These are phyloP conservation scores for Tenthredo livida DNA, from an alignment of 2,888 invertebrate species.

Conservation along the genomic window DNA sequence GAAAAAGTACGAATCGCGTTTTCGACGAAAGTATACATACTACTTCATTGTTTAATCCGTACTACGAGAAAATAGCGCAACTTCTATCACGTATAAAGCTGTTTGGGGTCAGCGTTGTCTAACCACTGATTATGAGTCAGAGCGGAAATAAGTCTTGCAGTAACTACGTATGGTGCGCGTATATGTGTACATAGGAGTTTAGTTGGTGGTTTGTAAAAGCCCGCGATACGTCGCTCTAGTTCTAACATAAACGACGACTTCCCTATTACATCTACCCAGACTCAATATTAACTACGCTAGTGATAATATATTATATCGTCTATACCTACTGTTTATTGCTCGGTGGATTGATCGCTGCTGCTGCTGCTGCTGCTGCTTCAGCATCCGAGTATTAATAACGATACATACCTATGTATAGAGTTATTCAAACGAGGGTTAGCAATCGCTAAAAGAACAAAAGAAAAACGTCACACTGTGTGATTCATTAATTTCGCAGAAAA, in stretches of 20 bases:
- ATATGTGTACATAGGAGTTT: neutral
- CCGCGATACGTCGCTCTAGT: slow-evolving; percentile 45
- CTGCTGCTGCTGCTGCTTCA: neutral
- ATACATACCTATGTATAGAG: too few relatives aligned
- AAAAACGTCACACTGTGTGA: neutral
- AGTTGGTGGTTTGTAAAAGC: neutral
- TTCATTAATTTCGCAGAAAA: too few relatives aligned
- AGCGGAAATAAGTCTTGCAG: neutral
- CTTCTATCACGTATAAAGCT: neutral
- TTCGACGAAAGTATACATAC: too few relatives aligned
- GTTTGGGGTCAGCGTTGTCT: slow-evolving; percentile 38
- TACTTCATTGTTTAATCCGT: neutral
- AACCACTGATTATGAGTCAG: slow-evolving; percentile 24
- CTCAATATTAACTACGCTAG: neutral
- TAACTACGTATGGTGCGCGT: neutral
- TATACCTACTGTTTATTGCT: slow-evolving; percentile 12
- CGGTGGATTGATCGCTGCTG: neutral
- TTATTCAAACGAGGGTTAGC: neutral
- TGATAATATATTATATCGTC: neutral
- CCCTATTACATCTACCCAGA: slow-evolving; percentile 54
- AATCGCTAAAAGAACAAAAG: neutral
- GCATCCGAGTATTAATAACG: neutral
- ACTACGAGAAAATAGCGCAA: neutral
- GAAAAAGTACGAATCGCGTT: too few relatives aligned
- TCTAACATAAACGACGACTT: slow-evolving; percentile 59